phyloP scores from a whole-genome alignment of 92 coral and sea anemone genomes.

The Siderastrea radians region DNA sequence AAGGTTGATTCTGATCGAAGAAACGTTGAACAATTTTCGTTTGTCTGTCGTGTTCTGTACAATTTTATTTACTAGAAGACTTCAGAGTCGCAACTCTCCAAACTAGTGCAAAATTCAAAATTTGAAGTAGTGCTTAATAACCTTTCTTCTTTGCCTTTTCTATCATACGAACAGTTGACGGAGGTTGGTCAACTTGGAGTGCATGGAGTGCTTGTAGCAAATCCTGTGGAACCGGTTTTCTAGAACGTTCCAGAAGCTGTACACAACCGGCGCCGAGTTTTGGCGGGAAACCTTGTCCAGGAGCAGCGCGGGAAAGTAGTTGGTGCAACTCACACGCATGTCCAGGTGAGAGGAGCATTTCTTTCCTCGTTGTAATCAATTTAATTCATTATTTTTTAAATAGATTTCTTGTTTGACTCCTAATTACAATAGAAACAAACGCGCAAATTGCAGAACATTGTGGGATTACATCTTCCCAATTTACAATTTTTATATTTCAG shows the following conservation, averaged over 20 bases:
- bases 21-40: no score
- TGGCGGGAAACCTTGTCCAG: constrained; percentile 28
- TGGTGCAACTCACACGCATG: constrained; percentile 19
- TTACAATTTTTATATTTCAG: no score
- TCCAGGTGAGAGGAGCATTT: constrained; percentile 11
- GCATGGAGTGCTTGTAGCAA: constrained; percentile 27
- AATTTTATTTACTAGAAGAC: no score
- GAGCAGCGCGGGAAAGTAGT: constrained; percentile 3
- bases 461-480: no score
- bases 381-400: no score
- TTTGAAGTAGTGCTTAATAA: background rate
- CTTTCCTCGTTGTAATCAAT: background rate
- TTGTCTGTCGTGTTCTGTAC: no score
- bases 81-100: no score
- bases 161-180: constrained; percentile 12
- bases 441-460: no score
- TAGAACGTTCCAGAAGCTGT: constrained; percentile 24
- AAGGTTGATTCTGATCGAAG: no score
- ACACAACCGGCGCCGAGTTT: constrained; percentile 15
- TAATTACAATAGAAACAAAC: no score
- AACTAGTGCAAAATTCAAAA: no score
- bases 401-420: no score
- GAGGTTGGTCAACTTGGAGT: constrained; percentile 44
- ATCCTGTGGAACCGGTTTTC: constrained; percentile 36
- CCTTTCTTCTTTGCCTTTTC: background rate